Percentiles rank a stretch among this genome's conserved stretches.
phyloP scores from a whole-genome alignment of 2,113 vertebrate species.

The Chamaetylas fuelleborni region DNA sequence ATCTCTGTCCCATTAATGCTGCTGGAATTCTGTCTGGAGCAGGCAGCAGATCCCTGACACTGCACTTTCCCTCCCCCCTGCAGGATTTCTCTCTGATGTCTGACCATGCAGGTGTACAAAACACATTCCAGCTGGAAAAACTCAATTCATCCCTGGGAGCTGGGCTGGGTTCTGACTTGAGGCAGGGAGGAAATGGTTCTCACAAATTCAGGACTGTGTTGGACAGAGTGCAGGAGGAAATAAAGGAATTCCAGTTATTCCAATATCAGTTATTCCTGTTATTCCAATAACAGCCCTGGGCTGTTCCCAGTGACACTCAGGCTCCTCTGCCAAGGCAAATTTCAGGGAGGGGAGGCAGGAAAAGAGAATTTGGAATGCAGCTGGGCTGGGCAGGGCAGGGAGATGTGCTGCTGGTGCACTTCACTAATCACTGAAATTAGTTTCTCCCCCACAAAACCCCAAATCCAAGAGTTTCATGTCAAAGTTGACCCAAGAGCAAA shows the following conservation, averaged over 20 bases:
- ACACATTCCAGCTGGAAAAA: neutral
- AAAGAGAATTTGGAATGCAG: neutral
- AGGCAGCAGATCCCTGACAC: neutral
- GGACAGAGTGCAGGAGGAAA: neutral
- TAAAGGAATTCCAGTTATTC: neutral
- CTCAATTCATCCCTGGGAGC: neutral
- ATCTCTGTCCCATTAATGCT: no score
- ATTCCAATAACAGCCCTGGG: no score
- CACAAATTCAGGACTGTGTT: accelerated
- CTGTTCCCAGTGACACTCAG: neutral
- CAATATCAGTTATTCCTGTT: no score
- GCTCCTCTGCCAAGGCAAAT: neutral
- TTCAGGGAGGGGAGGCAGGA: neutral
- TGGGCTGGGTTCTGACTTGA: neutral
- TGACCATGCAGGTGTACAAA: neutral
- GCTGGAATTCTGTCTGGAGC: neutral
- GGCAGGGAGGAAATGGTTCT: neutral
- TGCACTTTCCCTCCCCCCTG: neutral
- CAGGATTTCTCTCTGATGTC: neutral
- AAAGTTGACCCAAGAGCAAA: no score
- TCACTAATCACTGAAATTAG: neutral
- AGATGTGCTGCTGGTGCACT: neutral
- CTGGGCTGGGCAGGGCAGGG: neutral
- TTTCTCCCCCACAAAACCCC: neutral
- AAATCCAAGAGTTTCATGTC: neutral